Percentiles rank a stretch among this genome's conserved stretches.
Conservation (phyloP, 2,888 invertebrate species). For the Tridacna crocea region DNA sequence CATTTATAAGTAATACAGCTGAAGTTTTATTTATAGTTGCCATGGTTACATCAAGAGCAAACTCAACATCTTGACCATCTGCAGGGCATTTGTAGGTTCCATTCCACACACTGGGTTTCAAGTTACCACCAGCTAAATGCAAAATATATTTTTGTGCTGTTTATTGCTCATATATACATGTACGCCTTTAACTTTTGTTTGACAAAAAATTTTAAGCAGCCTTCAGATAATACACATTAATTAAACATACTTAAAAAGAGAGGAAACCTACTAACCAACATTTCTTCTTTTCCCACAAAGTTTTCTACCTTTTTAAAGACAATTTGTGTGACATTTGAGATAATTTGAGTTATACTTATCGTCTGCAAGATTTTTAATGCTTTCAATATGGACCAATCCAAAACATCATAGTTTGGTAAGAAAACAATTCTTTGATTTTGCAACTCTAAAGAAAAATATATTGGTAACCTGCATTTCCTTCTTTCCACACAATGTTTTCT, state of each 20-base stretch:
- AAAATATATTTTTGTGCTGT: not conserved
- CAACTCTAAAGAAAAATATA: too few relatives aligned
- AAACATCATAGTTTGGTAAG: too few relatives aligned
- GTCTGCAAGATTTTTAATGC: too few relatives aligned
- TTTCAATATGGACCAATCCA: too few relatives aligned
- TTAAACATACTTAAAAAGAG: not conserved
- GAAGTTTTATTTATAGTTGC: slow-evolving; percentile 3
- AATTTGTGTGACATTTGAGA: not conserved
- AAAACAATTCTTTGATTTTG: too few relatives aligned
- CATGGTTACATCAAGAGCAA: slow-evolving; percentile 15
- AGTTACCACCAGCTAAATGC: slow-evolving; percentile 39
- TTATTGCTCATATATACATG: not conserved
- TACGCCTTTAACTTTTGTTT: not conserved
- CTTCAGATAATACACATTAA: not conserved
- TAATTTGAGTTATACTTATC: too few relatives aligned
- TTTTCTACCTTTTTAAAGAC: not conserved
- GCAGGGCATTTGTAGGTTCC: slow-evolving; percentile 59
- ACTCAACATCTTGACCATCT: slow-evolving; percentile 30
- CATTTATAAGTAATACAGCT: not conserved
- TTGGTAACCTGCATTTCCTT: too few relatives aligned
- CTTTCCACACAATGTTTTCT: too few relatives aligned
- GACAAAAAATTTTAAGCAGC: not conserved
- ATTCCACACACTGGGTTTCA: slow-evolving; percentile 67
- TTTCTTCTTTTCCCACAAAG: not conserved
- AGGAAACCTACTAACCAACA: not conserved